These are phyloP conservation scores for Rhaphigaster nebulosa DNA, from an alignment of 2,888 invertebrate genomes.

Conservation along the genomic window DNA sequence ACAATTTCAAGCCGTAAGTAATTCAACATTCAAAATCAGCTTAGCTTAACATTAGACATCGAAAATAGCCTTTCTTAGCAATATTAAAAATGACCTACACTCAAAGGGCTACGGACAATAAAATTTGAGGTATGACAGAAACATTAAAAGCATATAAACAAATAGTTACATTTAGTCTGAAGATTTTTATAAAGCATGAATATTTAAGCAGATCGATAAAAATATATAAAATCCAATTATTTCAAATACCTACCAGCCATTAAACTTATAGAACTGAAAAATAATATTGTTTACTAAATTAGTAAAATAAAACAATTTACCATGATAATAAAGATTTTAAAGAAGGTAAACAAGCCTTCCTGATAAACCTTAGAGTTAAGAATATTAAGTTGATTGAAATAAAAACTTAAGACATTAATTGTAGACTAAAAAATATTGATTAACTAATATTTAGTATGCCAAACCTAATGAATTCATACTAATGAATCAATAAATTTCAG, in stretches of 20 bases:
- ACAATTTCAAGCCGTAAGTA: background rate
- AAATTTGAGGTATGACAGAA: background rate
- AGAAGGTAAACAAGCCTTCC: background rate
- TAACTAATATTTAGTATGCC: too few species aligned
- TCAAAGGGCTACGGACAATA: background rate
- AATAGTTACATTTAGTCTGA: background rate
- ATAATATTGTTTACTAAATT: background rate
- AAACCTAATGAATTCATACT: too few species aligned
- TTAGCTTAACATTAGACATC: background rate
- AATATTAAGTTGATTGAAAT: background rate
- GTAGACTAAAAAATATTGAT: too few species aligned
- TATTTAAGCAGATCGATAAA: background rate
- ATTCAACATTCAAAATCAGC: background rate
- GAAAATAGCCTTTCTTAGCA: too few species aligned
- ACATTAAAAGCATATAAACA: background rate
- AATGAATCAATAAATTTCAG: too few species aligned
- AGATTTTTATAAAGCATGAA: background rate
- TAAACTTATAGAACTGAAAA: background rate
- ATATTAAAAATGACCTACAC: constrained; percentile 20
- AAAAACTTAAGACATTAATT: background rate
- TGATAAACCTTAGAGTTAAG: background rate
- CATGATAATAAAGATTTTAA: background rate
- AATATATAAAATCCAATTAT: background rate
- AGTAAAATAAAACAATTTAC: background rate
- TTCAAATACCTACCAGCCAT: background rate